Base-by-base conservation (phyloP, 2,888 invertebrate genomes). In the Drosophila hamatofila region DNA sequence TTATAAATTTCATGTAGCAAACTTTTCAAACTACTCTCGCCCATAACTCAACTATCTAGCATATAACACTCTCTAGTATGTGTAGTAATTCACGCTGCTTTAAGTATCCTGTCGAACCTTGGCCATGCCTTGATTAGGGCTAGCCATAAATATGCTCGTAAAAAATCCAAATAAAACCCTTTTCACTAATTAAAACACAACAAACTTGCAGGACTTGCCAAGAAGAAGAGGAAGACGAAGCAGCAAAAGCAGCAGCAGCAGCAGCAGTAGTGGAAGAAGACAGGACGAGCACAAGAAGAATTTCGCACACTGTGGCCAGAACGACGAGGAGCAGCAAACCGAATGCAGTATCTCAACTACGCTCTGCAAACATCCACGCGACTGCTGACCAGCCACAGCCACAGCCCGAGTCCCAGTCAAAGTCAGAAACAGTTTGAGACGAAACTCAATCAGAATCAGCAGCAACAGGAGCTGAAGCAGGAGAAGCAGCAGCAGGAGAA, bases 331-430 rank as follows among this genome's bases (percentile, higher is more conserved):
- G 78, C 68, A 90, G 72, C 85, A 80, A 90, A 80, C 90, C 91
- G 91, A 91, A 91, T 91, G 91, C 92, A 91, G 91, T 92, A 89
- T 92, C 88, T 91, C 68, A 91, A 83, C 75, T 87, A 91, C 90
- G 91, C 92, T 68, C 83, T 92, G 78, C 91, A 91, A 87, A 90
- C 91, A 86, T 91, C 91, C 86, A 91, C 92, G 83, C 91, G 92
- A 86, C 87, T 91, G 88, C 86, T 90, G 84, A 85, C 77, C 83
- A 85, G 81, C 80, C 88, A 88, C 73, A 75, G 82, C 80, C 72
- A 80, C 63, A 78, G 66, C 65, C 66, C 75, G 25, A 74, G 54
- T 44, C 59, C 70, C 5, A 58, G 71, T 5, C 62, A 57, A 41
- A 72, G 60, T 9, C 63, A 58, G 42, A 59, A 66, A 46, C 70